Base-by-base conservation (phyloP, 2,113 vertebrate species). In the Rhizomys pruinosus region DNA sequence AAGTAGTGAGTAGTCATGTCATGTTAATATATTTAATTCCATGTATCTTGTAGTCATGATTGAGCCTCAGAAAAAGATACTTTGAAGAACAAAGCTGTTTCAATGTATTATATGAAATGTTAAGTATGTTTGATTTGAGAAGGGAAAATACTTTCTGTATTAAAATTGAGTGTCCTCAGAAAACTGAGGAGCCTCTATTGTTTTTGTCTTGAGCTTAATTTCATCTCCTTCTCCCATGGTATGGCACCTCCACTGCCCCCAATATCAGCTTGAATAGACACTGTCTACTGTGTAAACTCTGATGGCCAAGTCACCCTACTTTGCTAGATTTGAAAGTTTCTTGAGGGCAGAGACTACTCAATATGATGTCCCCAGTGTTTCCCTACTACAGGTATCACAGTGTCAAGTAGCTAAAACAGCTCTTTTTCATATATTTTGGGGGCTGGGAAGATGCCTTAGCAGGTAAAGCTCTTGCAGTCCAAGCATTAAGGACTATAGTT, bases 51-150 rank as follows among this genome's bases (percentile, higher is more conserved):
- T 96, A 87, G 96, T 97, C 88, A 94, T 93, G 90, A 91, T 76
- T 94, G 82, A 95, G 89, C 95, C 92, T 96, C 34, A 76, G 84
- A 39, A 87, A n/a, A 91, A 96, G 95, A 87, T 90, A 71, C 89
- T 91, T 94, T 69, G 84, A 90, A 97, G 90, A 97, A 93, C 91
- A 94, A 87, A 13, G 27, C 10, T 25, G 89, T 69, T 90, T 92
- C 55, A 79, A n/a, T 89, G 86, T 93, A 95, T 91, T 90, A 86
- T 89, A 91, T 94, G 96, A 96, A 92, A 17, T 97, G 95, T 98
- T 95, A 71, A 92, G 71, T 84, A 57, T 97, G 91, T 71, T 95
- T 96, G 93, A 93, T 95, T 96, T 97, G 93, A 95, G 44, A 96
- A 96, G 81, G 59, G 76, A 84, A 93, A 89, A 84, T 64, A 76